Base-by-base conservation (phyloP, 2,888 invertebrate genomes). In the Tachystola acroxantha region DNA sequence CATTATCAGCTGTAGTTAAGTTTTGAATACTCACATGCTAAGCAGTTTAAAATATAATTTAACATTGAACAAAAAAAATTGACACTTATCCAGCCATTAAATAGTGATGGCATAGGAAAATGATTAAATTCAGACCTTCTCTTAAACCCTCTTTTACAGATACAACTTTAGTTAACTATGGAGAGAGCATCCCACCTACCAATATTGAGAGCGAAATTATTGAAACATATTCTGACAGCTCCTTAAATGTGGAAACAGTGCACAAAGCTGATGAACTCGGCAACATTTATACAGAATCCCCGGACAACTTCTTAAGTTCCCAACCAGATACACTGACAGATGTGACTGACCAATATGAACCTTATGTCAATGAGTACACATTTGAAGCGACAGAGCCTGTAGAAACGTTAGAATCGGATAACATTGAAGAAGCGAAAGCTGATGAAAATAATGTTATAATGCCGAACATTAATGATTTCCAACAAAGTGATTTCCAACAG, bases 161-260 rank as follows among this genome's bases (percentile, higher is more conserved):
- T 53, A 85, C 85, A 39, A 86, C 85, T 39, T 48, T 86, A 37
- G 74, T 76, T 2, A 86, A 86, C 46, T 86, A 84, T 58, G 77
- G 71, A 28, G 86, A 85, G 45, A 71, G 53, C 46, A 53, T 59
- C 34, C 64, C 57, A 42, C 65, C 47, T 22, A 45, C 57, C 4
- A 73, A 57, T 33, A 44, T 65, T 24, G 72, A 78, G 39, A 75
- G 59, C 55, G 76, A 77, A 51, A 48, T 75, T n/a, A 56, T 75
- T 42, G 76, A 77, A 41, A 64, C 71, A 39, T 84, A 64, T 41
- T 70, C 76, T 3, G 80, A 84, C 25, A 77, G 67, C 40, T 71
- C 77, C 13, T 70, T 74, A 32, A 80, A 76, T 56, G 59, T 76
- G 16, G 78, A 78, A 49, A 74, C 67, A 22, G 60, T 75, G 1